Conservation (phyloP, 2,888 invertebrate species). For the Xanthostigma xanthostigma region DNA sequence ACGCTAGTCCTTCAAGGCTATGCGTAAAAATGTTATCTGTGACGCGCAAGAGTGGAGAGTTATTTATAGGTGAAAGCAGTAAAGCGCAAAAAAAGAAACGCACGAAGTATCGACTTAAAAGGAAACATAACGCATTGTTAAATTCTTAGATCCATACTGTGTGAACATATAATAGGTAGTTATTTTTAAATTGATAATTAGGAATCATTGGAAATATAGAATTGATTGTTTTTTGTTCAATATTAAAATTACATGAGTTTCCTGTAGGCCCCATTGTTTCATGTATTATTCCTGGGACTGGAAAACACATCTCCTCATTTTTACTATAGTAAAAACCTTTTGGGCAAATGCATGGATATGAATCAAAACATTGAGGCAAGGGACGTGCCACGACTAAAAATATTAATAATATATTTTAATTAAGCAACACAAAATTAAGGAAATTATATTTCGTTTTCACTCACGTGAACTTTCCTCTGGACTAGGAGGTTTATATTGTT, state of each 20-base stretch:
- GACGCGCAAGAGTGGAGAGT: background rate
- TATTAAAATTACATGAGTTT: constrained; percentile 21
- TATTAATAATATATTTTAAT: constrained; percentile 1
- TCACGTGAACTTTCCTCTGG: constrained; percentile 9
- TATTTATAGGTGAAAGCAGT: constrained; percentile 13
- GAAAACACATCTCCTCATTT: constrained; percentile 23
- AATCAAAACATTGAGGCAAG: constrained; percentile 28
- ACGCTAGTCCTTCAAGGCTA: background rate
- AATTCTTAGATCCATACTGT: no score
- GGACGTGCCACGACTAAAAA: constrained; percentile 27
- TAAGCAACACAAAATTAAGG: no score
- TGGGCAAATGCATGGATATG: constrained; percentile 29
- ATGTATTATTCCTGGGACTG: constrained; percentile 22
- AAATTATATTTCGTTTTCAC: background rate
- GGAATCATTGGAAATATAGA: no score
- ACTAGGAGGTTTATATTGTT: background rate
- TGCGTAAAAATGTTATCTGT: background rate
- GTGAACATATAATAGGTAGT: no score
- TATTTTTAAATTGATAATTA: no score
- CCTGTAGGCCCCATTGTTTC: constrained; percentile 31
- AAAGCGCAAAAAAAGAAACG: no score
- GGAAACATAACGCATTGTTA: no score
- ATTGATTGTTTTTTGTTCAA: no score
- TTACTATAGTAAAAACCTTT: constrained; percentile 26
- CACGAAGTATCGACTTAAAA: no score